Conservation (phyloP, 1,140 invertebrate genomes). For the Philopotamus ludificatus region DNA sequence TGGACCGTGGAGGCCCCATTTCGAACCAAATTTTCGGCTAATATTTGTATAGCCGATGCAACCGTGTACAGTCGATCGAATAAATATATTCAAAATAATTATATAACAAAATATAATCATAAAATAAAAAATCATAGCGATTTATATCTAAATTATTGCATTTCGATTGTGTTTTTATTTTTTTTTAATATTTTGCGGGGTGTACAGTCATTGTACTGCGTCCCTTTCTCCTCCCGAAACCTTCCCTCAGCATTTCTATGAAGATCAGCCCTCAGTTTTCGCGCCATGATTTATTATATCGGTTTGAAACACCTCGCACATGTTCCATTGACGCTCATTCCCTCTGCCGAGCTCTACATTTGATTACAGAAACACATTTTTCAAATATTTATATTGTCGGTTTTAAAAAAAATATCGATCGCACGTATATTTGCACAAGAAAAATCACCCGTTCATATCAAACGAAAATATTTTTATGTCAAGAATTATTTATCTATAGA, state of each 20-base stretch:
- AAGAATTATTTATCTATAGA: too few relatives aligned
- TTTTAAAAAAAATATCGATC: too few relatives aligned
- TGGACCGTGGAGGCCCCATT: constrained; percentile 1
- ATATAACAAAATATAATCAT: not conserved
- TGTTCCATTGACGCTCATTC: constrained; percentile 11
- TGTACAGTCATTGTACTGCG: not conserved
- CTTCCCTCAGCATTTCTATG: not conserved
- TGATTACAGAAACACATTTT: too few relatives aligned
- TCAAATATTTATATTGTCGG: too few relatives aligned
- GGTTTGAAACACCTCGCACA: constrained; percentile 15
- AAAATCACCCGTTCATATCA: too few relatives aligned
- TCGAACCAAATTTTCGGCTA: constrained; percentile 38
- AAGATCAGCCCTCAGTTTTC: constrained; percentile 20
- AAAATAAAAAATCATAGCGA: too few relatives aligned
- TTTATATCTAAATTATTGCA: too few relatives aligned
- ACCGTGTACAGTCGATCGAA: constrained; percentile 1
- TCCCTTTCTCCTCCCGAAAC: constrained; percentile 10
- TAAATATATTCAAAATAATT: not conserved
- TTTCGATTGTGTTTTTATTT: not conserved
- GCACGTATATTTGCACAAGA: too few relatives aligned
- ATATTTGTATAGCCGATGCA: constrained; percentile 38
- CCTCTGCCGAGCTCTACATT: too few relatives aligned
- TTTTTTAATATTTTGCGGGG: not conserved
- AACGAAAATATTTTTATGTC: too few relatives aligned
- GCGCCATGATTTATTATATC: constrained; percentile 10